phyloP scores from a whole-genome alignment of 2,888 invertebrate genomes.

The Prosapia bicincta region DNA sequence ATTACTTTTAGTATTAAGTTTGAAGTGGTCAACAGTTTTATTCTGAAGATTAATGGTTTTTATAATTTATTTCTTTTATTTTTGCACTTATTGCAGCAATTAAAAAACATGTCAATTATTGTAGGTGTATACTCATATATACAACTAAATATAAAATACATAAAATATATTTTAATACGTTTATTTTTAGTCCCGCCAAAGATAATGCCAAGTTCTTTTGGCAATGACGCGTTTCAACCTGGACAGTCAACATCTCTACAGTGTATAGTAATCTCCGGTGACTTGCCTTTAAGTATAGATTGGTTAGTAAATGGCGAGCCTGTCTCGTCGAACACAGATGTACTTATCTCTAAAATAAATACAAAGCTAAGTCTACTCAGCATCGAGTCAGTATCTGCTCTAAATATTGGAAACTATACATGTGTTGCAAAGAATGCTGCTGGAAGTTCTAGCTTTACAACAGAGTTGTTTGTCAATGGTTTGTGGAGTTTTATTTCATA shows the following conservation, averaged over 20 bases:
- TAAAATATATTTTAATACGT: no score
- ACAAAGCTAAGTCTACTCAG: slow-evolving; percentile 39
- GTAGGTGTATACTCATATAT: no score
- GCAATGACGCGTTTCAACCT: slow-evolving; percentile 36
- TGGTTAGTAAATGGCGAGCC: slow-evolving; percentile 57
- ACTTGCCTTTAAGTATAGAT: slow-evolving; percentile 60
- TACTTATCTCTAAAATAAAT: slow-evolving; percentile 40
- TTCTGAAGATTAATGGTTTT: no score
- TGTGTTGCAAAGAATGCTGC: slow-evolving; percentile 67
- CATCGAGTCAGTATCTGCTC: slow-evolving; percentile 62
- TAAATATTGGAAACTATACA: slow-evolving; percentile 71
- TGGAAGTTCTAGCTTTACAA: slow-evolving; percentile 61
- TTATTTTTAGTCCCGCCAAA: slow-evolving; percentile 38
- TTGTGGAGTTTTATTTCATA: slow-evolving; percentile 17
- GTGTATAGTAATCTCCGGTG: slow-evolving; percentile 54
- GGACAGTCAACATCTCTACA: slow-evolving; percentile 48
- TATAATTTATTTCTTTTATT: no score
- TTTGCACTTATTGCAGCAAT: no score
- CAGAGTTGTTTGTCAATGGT: slow-evolving; percentile 70
- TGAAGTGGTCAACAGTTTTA: no score
- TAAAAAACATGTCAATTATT: no score
- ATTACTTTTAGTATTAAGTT: no score
- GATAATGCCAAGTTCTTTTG: slow-evolving; percentile 39
- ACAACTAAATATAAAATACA: no score
- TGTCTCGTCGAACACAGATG: slow-evolving; percentile 43